A percentile compares a stretch with the other conserved stretches of the same genome.
Evolutionary conservation across 2,113 vertebrate species (phyloP).

Genomic region (Panthera uncia): DNA sequence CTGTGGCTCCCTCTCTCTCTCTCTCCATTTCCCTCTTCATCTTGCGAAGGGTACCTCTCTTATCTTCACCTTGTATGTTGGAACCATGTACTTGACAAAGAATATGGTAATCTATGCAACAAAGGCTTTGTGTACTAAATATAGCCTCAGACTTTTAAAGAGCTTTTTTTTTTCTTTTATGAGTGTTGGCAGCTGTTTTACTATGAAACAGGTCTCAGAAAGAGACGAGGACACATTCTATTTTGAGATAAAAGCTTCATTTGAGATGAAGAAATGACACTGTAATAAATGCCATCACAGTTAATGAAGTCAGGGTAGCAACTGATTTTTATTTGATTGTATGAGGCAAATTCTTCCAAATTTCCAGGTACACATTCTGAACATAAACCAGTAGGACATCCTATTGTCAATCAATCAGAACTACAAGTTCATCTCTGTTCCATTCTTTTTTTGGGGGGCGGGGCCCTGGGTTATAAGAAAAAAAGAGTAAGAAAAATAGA

Average conservation of each 20-base stretch:
- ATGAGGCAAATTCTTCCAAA: constrained; percentile 30
- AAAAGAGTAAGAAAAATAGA: constrained; percentile 15
- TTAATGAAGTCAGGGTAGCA: constrained; percentile 51
- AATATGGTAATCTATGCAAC: constrained; percentile 77
- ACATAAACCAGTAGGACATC: neutral
- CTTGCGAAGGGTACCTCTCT: neutral
- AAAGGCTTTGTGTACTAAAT: constrained; percentile 78
- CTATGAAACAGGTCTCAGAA: constrained; percentile 63
- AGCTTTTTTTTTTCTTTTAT: constrained; percentile 61
- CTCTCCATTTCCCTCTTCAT: neutral
- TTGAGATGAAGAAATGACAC: constrained; percentile 46
- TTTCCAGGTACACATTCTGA: constrained; percentile 35
- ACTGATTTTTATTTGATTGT: constrained; percentile 60
- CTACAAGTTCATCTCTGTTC: neutral
- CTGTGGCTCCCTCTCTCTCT: neutral
- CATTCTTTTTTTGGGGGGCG: neutral
- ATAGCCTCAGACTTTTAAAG: constrained; percentile 63
- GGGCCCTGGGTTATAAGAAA: neutral
- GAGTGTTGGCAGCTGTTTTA: constrained; percentile 74
- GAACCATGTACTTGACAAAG: constrained; percentile 61
- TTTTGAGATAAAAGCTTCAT: constrained; percentile 75
- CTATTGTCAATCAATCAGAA: constrained; percentile 34
- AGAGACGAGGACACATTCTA: constrained; percentile 58
- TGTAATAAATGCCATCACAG: constrained; percentile 62
- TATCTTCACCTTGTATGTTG: constrained; percentile 26